These are phyloP conservation scores for Cepphus grylle DNA, from an alignment of 2,113 vertebrate genomes.

Conservation along the genomic window DNA sequence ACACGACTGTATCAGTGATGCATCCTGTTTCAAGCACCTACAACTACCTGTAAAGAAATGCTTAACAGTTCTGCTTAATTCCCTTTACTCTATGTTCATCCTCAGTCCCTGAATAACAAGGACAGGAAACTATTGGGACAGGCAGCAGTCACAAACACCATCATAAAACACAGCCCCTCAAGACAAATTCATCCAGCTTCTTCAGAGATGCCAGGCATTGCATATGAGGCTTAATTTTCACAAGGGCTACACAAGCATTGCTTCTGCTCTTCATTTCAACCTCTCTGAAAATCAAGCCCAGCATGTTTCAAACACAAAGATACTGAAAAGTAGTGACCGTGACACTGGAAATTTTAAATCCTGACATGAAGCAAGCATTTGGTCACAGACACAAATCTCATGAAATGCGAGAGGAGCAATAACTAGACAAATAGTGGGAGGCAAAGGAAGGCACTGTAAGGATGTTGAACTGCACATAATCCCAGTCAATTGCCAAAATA, in stretches of 20 bases:
- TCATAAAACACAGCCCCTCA: neutral
- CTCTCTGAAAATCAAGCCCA: neutral
- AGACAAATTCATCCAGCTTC: neutral
- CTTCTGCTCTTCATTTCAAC: constrained; percentile 42
- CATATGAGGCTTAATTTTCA: neutral
- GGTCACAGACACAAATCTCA: neutral
- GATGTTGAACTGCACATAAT: neutral
- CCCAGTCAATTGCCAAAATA: neutral
- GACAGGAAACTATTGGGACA: neutral
- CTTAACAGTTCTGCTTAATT: neutral
- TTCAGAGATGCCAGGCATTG: neutral
- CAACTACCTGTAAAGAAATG: neutral
- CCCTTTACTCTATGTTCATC: neutral
- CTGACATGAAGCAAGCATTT: neutral
- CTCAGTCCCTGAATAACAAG: neutral
- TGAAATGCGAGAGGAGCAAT: neutral
- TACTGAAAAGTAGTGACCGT: neutral
- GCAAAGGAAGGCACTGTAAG: neutral
- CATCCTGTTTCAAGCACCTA: neutral
- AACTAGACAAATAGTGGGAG: neutral
- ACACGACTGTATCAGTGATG: neutral
- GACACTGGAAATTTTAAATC: neutral
- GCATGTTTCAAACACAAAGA: neutral
- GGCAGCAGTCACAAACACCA: neutral
- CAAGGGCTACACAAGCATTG: neutral